A percentile compares a stretch with the other conserved stretches of the same genome.
These are phyloP conservation scores for Lates japonicus DNA, from an alignment of 2,797 vertebrate genomes.

Conservation along the genomic window DNA sequence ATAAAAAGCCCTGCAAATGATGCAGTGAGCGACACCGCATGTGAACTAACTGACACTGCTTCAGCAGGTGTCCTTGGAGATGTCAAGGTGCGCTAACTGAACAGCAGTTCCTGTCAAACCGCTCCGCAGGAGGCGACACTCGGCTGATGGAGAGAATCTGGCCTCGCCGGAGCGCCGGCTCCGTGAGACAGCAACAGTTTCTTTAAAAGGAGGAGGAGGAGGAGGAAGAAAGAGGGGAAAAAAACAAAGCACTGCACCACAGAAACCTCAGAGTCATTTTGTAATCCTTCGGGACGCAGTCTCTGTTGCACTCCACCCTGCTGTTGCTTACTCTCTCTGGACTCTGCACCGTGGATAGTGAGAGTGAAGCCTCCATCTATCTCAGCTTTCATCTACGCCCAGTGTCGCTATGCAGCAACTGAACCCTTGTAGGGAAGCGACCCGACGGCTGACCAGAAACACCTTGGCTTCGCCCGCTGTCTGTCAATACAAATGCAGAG, in stretches of 20 bases:
- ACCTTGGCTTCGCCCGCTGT: neutral
- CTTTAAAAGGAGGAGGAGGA: slow-evolving; percentile 17
- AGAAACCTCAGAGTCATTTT: slow-evolving; percentile 60
- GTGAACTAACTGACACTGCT: slow-evolving; percentile 40
- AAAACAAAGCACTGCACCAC: slow-evolving; percentile 50
- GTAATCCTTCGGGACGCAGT: slow-evolving; percentile 52
- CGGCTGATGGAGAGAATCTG: slow-evolving; percentile 57
- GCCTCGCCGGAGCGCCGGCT: slow-evolving; percentile 31
- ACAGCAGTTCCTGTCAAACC: slow-evolving; percentile 61
- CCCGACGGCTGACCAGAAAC: slow-evolving; percentile 41
- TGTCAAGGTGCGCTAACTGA: slow-evolving; percentile 51
- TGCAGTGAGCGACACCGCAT: slow-evolving; percentile 30
- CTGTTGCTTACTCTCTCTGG: slow-evolving; percentile 29
- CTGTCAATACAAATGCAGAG: neutral
- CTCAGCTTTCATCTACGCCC: slow-evolving; percentile 48
- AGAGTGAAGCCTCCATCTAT: slow-evolving; percentile 42
- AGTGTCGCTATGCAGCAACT: slow-evolving; percentile 46
- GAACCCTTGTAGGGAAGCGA: slow-evolving; percentile 49
- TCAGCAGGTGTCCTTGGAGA: slow-evolving; percentile 58
- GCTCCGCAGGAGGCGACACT: slow-evolving; percentile 57
- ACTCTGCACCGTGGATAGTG: slow-evolving; percentile 21
- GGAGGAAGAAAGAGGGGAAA: neutral
- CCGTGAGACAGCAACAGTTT: slow-evolving; percentile 41
- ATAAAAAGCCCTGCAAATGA: slow-evolving; percentile 34
- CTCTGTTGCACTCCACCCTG: slow-evolving; percentile 30